Percentiles rank a stretch among this genome's conserved stretches.
phyloP scores from a whole-genome alignment of 30 jellyfish, hydroid and myxozoan genomes.

The Nemopilema nomurai region DNA sequence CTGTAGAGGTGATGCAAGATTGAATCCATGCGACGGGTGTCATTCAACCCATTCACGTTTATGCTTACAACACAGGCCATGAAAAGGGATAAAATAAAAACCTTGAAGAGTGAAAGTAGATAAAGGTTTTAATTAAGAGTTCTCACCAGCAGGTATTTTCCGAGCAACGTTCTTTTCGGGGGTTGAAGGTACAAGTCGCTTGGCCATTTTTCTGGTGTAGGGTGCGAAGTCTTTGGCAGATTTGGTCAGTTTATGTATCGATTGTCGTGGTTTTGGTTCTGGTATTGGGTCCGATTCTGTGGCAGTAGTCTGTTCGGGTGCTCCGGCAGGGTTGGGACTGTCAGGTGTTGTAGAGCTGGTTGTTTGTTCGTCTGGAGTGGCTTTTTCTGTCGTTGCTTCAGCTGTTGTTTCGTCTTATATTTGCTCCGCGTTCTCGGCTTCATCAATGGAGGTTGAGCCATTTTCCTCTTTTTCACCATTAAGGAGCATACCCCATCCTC shows the following conservation, averaged over 20 bases:
- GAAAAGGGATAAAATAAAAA: background rate
- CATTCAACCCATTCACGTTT: constrained; percentile 25
- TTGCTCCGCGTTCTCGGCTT: background rate
- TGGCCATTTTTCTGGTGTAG: background rate
- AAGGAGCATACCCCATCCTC: background rate
- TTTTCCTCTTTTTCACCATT: background rate
- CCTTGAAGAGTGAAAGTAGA: background rate
- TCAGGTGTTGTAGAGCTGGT: background rate
- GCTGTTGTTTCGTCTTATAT: background rate
- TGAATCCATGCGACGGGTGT: constrained; percentile 7
- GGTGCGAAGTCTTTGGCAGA: background rate
- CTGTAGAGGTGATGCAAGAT: background rate
- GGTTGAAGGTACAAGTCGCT: background rate
- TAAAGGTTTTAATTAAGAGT: background rate
- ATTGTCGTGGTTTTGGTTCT: background rate
- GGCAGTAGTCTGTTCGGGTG: background rate
- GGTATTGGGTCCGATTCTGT: background rate
- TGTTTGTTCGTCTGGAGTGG: background rate
- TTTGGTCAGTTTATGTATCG: background rate
- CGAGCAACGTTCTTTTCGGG: background rate
- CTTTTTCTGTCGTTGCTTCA: background rate
- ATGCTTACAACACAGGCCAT: constrained; percentile 25
- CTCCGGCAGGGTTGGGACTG: background rate
- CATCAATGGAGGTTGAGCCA: too few species aligned
- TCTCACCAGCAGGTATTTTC: background rate